phyloP scores from a whole-genome alignment of 2,113 vertebrate genomes.

The Motacilla tschutschensis region DNA sequence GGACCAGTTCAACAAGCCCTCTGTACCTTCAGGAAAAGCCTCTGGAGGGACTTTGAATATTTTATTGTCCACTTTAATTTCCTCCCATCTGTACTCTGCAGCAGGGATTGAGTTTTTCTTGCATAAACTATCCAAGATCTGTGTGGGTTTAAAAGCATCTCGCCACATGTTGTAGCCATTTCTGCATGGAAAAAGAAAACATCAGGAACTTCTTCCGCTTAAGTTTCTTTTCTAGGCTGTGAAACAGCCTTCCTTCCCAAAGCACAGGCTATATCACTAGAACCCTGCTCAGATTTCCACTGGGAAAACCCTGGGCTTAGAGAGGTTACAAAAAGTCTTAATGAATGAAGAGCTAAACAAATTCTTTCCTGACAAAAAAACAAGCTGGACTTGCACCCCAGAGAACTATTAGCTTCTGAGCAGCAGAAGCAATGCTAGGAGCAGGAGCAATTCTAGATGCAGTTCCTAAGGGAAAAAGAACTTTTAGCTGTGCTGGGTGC shows the following conservation, averaged over 20 bases:
- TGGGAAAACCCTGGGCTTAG: not conserved
- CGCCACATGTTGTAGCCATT: constrained; percentile 88
- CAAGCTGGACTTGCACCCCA: not conserved
- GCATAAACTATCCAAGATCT: constrained; percentile 87
- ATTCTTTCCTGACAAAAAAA: not conserved
- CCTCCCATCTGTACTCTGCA: constrained; percentile 82
- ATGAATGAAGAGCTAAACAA: not conserved
- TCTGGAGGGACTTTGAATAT: constrained; percentile 87
- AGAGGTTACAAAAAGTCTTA: not conserved
- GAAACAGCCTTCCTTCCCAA: not conserved
- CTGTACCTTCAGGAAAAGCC: constrained; percentile 81
- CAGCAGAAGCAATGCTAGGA: not conserved
- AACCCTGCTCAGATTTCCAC: not conserved
- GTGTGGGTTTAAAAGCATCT: constrained; percentile 84
- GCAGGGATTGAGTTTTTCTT: constrained; percentile 78
- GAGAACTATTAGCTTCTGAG: not conserved
- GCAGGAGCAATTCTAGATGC: not conserved
- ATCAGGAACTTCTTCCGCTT: not conserved
- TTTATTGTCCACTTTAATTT: constrained; percentile 91
- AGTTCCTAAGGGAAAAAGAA: not conserved
- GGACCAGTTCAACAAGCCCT: not conserved
- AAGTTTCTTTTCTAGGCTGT: not conserved
- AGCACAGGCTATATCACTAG: not conserved
- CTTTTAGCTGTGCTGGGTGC: not conserved
- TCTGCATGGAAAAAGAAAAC: constrained; percentile 62